Evolutionary conservation across 1,140 invertebrate genomes (phyloP).

Genomic region (Arctopsyche grandis): DNA sequence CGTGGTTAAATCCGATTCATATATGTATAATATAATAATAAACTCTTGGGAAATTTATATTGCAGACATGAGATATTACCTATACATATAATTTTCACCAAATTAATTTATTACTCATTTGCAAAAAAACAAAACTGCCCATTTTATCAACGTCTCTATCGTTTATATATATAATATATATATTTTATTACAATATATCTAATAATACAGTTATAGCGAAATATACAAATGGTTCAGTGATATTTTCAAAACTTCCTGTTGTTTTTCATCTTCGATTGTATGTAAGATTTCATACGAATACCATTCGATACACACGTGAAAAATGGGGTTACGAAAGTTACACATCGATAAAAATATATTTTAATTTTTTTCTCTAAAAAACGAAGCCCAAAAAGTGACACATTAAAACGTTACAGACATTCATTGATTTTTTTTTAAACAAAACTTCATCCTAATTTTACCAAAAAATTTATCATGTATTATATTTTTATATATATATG

Average conservation of each 20-base stretch:
- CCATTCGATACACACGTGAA: not conserved
- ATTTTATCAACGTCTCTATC: not conserved
- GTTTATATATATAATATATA: conserved; percentile 2
- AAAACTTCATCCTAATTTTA: too few species aligned
- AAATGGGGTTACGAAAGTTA: not conserved
- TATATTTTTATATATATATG: not conserved
- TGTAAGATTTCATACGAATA: not conserved
- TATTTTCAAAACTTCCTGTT: not conserved
- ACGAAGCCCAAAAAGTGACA: not conserved
- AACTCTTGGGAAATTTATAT: not conserved
- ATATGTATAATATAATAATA: not conserved
- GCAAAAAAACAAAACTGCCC: not conserved
- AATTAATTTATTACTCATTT: not conserved
- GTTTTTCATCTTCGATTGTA: not conserved
- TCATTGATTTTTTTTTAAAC: too few species aligned
- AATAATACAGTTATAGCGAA: conserved; percentile 29
- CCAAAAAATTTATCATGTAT: not conserved
- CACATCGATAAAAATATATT: conserved; percentile 1
- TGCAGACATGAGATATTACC: too few species aligned
- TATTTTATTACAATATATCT: conserved; percentile 25
- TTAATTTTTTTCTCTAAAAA: not conserved
- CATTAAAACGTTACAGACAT: not conserved
- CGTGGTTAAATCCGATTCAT: not conserved
- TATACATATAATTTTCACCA: too few species aligned
- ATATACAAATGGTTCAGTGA: conserved; percentile 17